Evolutionary conservation across 1,140 invertebrate genomes (phyloP), one percentile per base, ranked within the genome.

Genomic region (Metopolophium dirhodum): DNA sequence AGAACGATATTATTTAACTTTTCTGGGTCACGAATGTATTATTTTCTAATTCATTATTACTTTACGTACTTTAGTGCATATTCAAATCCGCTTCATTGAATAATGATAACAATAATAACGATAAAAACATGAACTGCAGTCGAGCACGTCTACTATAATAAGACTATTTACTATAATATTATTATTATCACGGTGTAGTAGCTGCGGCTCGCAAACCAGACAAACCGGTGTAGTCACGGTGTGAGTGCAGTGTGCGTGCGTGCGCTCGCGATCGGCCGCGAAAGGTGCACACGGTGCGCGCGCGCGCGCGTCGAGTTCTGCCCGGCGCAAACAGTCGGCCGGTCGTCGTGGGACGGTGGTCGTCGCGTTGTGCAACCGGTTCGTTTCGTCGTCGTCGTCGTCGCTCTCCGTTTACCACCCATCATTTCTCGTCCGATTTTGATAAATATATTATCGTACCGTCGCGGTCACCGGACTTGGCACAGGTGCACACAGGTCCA

Each of bases 341-440:
- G 91, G 89, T 90, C 89, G 89, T 90, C 89, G 89, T 90, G 37
- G 89, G 89, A 90, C 89, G 89, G 89, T 90, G 89, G 89, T 90
- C 89, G 89, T 57, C 37, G 49, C 47, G 86, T 90, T 90, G 89
- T 93, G 91, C 91, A 93, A 93, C 91, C 82, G 82, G 91, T 93
- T 93, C 82, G 54, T 49, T 0, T 57, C n/a, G 35, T 57, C 51
- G n/a, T 49, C 86, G 86, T 18, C 51, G 22, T 57, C 88, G n/a
- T 82, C 77, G 77, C 35, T 86, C 85, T 14, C 26, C 41, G 85
- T 88, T 49, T 88, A 7, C n/a, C n/a, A 49, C 30, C 14, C 47
- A 20, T 88, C 47, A 11, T 49, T n/a, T 87, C 9, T n/a, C 41
- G 11, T n/a, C n/a, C 30, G n/a, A n/a, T n/a, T n/a, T 0, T 77